Base-by-base conservation (phyloP, 2,888 invertebrate species). In the Drosophila incognita region DNA sequence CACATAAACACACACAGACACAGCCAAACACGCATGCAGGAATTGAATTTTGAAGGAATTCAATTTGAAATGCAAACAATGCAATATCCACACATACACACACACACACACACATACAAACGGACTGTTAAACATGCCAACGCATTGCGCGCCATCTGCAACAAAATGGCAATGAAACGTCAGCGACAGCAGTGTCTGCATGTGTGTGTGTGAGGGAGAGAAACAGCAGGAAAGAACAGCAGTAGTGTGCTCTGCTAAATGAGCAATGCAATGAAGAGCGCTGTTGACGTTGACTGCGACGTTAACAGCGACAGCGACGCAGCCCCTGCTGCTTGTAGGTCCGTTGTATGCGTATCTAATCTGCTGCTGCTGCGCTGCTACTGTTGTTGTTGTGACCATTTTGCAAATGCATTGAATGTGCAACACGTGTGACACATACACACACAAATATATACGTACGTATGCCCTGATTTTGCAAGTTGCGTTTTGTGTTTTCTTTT, bases 21-120 rank as follows among this genome's bases (percentile, higher is more conserved):
- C 38, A 49, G 46, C 7, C 46, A 46, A 46, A 24, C 46, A 24
- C 15, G 15, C 58, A 65, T 59, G 65, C 68, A 71, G 72, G 72
- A 84, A 87, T 76, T 81, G 79, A 75, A 71, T 71, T 87, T 85
- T 82, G 80, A 89, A 79, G 90, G 90, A 86, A 86, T 86, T 86
- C 79, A 90, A 90, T 90, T 86, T 89, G 76, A 90, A 90, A 85
- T 86, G 89, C 90, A 85, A 90, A 90, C 85, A 85, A 85, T 87
- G 84, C 90, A 76, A 63, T 57, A 69, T 65, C 63, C 59, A 77
- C 81, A 76, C 69, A 69, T 56, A 69, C 33, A 65, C 68, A 67
- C 63, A 71, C 48, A 57, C 57, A 63, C 57, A 46, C 48, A 38
- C 33, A 54, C 24, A 27, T 27, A 2, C 27, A 27, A 27, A 62